A percentile compares a stretch with the other conserved stretches of the same genome.
Conservation (phyloP, 2,797 vertebrate species). For the Onychomys arenicola region DNA sequence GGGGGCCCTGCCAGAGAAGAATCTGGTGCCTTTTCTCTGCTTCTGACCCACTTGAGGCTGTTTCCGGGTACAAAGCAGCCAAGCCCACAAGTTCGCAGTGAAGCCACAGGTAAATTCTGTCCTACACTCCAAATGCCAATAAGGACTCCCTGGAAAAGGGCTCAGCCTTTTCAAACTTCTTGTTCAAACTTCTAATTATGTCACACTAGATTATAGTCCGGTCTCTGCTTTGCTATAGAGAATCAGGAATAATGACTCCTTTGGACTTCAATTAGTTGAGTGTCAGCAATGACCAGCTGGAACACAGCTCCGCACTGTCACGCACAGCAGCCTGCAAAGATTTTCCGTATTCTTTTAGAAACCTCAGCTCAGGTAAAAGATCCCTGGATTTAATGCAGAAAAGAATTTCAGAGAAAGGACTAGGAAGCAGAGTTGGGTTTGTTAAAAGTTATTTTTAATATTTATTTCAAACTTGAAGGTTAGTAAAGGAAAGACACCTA, state of each 20-base stretch:
- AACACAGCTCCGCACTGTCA: neutral
- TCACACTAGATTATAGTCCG: neutral
- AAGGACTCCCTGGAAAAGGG: neutral
- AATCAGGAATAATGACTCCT: neutral
- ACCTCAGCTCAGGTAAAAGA: neutral
- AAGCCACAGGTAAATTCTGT: slow-evolving; percentile 2
- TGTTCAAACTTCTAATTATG: neutral
- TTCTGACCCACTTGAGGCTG: slow-evolving; percentile 51
- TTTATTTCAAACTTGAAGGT: neutral
- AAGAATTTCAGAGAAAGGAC: neutral
- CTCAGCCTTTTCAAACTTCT: neutral
- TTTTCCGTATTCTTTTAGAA: neutral
- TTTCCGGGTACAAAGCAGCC: slow-evolving; percentile 51
- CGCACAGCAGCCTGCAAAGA: neutral
- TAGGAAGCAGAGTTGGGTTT: neutral
- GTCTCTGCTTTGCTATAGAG: neutral
- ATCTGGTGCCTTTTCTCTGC: slow-evolving; percentile 48
- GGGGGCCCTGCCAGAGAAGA: slow-evolving; percentile 67
- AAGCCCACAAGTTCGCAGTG: neutral
- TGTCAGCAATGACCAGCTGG: neutral
- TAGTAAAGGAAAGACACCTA: neutral
- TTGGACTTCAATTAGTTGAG: neutral
- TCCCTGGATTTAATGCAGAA: neutral
- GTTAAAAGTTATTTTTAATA: neutral
- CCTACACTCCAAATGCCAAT: neutral